Conservation (phyloP, 2,113 vertebrate species). For the Melozone crissalis region DNA sequence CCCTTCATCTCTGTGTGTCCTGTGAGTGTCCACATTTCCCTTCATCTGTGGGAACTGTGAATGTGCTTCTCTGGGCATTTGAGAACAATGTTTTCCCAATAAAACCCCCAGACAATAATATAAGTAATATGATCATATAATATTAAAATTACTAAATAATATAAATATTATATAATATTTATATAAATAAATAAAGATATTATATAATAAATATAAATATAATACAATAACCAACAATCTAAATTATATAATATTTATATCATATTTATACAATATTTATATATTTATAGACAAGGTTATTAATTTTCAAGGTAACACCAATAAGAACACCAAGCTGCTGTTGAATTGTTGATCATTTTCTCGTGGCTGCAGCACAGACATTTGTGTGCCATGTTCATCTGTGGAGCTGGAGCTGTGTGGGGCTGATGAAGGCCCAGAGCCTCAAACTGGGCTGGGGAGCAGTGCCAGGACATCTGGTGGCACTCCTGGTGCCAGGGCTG, state of each 20-base stretch:
- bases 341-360: neutral
- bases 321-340: neutral
- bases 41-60: neutral
- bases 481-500: neutral
- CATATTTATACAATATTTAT: too few species aligned
- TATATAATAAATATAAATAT: too few species aligned
- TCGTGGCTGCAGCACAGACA: neutral
- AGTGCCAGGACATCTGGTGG: fast-evolving
- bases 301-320: neutral
- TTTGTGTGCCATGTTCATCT: fast-evolving
- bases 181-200: too few species aligned
- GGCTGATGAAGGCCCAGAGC: neutral
- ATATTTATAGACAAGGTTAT: neutral
- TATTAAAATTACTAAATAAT: too few species aligned
- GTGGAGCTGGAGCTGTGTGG: neutral
- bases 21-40: too few species aligned
- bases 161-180: too few species aligned
- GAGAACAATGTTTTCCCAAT: neutral
- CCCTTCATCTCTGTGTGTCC: neutral
- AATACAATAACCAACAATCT: too few species aligned
- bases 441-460: fast-evolving
- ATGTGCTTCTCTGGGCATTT: neutral
- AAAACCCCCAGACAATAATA: too few species aligned
- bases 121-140: too few species aligned
- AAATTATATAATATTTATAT: too few species aligned